These are phyloP conservation scores for Drosophila nikananu DNA, from an alignment of 1,140 invertebrate genomes.

Conservation along the genomic window DNA sequence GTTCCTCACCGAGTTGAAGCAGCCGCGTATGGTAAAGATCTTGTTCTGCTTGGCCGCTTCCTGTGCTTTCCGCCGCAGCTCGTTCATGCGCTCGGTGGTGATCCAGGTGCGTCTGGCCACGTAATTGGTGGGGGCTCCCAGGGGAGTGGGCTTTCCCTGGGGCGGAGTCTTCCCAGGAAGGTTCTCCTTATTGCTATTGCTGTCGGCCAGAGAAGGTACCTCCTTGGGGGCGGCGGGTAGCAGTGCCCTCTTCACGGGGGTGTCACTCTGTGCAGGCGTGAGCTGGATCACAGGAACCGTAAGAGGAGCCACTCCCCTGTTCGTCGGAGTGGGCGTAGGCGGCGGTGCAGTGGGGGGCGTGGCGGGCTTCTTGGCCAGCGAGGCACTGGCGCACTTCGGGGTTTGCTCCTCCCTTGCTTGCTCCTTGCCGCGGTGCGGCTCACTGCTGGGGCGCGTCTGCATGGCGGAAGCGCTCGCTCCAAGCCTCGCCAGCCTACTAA, in stretches of 20 bases:
- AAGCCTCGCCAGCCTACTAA: conserved; percentile 63
- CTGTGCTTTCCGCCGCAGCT: conserved; percentile 85
- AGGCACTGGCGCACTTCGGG: conserved; percentile 62
- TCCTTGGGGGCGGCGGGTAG: conserved; percentile 6
- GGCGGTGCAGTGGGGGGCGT: conserved; percentile 45
- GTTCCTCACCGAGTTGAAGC: conserved; percentile 80
- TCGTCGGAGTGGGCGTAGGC: conserved; percentile 50
- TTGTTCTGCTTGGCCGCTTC: conserved; percentile 86
- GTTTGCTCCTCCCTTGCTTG: conserved; percentile 11
- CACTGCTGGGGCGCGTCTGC: conserved; percentile 66
- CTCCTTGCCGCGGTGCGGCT: conserved; percentile 55
- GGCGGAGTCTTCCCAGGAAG: conserved; percentile 11
- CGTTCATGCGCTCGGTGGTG: conserved; percentile 85
- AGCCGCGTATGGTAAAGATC: conserved; percentile 86
- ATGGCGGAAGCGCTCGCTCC: conserved; percentile 55
- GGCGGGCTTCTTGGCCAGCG: conserved; percentile 40
- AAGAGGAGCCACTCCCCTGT: conserved; percentile 19
- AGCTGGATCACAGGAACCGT: conserved; percentile 62
- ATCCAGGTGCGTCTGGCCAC: conserved; percentile 84
- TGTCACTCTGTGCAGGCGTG: conserved; percentile 49
- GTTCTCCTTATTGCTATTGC: conserved; percentile 60
- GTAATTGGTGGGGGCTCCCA: conserved; percentile 71
- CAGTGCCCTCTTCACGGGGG: conserved; percentile 3
- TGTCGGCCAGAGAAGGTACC: conserved; percentile 16
- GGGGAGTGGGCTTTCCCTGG: background rate